phyloP scores from a whole-genome alignment of 2,888 invertebrate species.

The Eulithis prunata region DNA sequence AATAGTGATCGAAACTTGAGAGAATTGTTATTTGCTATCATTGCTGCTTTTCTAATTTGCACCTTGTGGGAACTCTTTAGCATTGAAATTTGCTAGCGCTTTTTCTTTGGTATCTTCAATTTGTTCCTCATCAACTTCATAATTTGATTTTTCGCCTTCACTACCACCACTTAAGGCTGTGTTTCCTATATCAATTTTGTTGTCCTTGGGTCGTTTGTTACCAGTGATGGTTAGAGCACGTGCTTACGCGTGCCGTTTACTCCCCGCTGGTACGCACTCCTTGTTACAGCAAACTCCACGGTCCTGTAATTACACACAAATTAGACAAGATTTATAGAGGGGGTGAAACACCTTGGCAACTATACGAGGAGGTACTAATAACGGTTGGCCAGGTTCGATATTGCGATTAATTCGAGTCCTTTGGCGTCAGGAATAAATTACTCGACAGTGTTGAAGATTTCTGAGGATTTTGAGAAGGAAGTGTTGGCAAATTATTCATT shows the following conservation, averaged over 20 bases:
- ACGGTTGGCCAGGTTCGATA: conserved; percentile 79
- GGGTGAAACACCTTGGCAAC: conserved; percentile 83
- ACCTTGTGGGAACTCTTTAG: conserved; percentile 60
- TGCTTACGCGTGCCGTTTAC: conserved; percentile 80
- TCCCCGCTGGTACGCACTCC: conserved; percentile 82
- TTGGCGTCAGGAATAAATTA: conserved; percentile 55
- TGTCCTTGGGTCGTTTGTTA: conserved; percentile 48
- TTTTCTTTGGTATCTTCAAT: conserved; percentile 55
- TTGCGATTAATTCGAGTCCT: conserved; percentile 76
- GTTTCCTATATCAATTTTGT: conserved; percentile 40
- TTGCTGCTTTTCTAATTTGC: conserved; percentile 55
- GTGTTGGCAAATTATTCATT: conserved; percentile 9
- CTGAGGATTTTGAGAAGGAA: conserved; percentile 21
- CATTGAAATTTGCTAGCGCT: conserved; percentile 57
- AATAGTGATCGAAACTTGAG: conserved; percentile 68
- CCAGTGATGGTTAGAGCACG: conserved; percentile 56
- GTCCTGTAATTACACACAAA: conserved; percentile 84
- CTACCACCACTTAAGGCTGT: conserved; percentile 33
- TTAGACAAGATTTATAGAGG: conserved; percentile 84
- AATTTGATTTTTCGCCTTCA: conserved; percentile 43
- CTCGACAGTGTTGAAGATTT: conserved; percentile 37
- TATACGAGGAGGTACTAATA: conserved; percentile 78
- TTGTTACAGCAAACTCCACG: conserved; percentile 80
- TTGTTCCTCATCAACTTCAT: conserved; percentile 34
- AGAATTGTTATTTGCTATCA: conserved; percentile 50